Evolutionary conservation across 2,113 vertebrate genomes (phyloP), one percentile per base, ranked within the genome.

Genomic region (Cebus imitator): DNA sequence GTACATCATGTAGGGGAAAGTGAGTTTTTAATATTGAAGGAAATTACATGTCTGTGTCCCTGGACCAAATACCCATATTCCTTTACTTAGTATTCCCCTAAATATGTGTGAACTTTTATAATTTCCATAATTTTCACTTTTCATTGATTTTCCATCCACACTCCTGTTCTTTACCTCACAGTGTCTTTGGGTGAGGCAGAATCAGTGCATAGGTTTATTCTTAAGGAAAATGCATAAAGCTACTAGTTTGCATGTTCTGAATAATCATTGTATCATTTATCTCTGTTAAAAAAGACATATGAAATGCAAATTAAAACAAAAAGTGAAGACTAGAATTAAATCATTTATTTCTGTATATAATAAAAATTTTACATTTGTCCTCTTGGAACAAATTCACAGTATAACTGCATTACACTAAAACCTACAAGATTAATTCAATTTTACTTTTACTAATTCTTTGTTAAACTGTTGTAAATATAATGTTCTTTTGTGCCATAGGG

Each of bases 131-230:
- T 20, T 87, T 20, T 83, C 68, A 55, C 21, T 79, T 75, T 72
- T 3, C 37, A 27, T 83, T 57, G 18, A 1, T 43, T 79, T 85
- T 35, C 21, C 9, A 35, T 45, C 82, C 11, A 48, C 6, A 89
- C 3, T 9, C 1, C 0, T 48, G 1, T 55, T 6, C 12, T 78
- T 20, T 35, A 18, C 4, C 14, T 61, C 16, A 23, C 3, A 13
- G 23, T 43, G 1, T 10, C 17, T 85, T 64, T 76, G 35, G 4
- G 73, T 73, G 27, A 48, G 30, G 1, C 17, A 73, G 20, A 8
- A n/a, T 75, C 9, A 35, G 17, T 23, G 6, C 7, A 61, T 17
- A 50, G 4, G 84, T 58, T 72, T 61, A 5, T 52, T 66, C 14
- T 72, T 66, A 81, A 50, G n/a, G 3, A 80, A 21, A 80, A 91